Percentiles rank a stretch among this genome's conserved stretches.
phyloP scores from a whole-genome alignment of 2,888 invertebrate species.

The Leucoptera coffeella region DNA sequence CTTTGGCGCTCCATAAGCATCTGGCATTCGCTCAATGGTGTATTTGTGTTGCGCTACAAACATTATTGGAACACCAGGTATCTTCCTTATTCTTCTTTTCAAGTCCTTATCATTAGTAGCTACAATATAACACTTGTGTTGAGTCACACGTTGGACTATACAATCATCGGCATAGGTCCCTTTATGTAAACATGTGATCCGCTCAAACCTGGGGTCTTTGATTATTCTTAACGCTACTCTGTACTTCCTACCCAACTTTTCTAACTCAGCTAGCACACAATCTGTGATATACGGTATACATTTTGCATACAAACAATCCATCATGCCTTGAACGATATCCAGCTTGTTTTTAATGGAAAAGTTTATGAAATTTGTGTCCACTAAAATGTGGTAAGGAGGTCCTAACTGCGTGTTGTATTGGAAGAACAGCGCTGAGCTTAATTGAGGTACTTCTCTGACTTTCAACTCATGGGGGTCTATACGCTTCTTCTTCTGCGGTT shows the following conservation, averaged over 20 bases:
- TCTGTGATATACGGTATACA: conserved; percentile 97
- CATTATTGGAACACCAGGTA: conserved; percentile 99
- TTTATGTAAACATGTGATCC: conserved; percentile 89
- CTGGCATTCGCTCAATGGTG: conserved; percentile 97
- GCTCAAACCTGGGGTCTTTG: conserved; percentile 90
- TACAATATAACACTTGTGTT: conserved; percentile 99
- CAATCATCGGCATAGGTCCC: conserved; percentile 99
- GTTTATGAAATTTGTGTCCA: conserved; percentile 98
- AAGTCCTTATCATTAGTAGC: conserved; percentile 98
- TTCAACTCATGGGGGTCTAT: conserved; percentile 69
- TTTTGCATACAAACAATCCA: conserved; percentile 98
- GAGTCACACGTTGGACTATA: conserved; percentile 88
- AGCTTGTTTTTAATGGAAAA: conserved; percentile 97
- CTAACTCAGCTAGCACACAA: conserved; percentile 95
- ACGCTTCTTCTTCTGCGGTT: conserved; percentile 62
- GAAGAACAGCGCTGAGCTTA: conserved; percentile 92
- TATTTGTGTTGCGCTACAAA: conserved; percentile 88
- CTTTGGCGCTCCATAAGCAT: conserved; percentile 93
- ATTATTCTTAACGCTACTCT: conserved; percentile 90
- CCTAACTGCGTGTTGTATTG: conserved; percentile 97
- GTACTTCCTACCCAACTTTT: conserved; percentile 93
- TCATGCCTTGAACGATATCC: conserved; percentile 95
- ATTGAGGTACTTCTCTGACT: conserved; percentile 74
- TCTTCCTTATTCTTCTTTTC: conserved; percentile 90
- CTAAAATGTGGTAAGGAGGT: conserved; percentile 92